Evolutionary conservation across 2,797 vertebrate genomes (phyloP).

Genomic region (Chelon auratus): DNA sequence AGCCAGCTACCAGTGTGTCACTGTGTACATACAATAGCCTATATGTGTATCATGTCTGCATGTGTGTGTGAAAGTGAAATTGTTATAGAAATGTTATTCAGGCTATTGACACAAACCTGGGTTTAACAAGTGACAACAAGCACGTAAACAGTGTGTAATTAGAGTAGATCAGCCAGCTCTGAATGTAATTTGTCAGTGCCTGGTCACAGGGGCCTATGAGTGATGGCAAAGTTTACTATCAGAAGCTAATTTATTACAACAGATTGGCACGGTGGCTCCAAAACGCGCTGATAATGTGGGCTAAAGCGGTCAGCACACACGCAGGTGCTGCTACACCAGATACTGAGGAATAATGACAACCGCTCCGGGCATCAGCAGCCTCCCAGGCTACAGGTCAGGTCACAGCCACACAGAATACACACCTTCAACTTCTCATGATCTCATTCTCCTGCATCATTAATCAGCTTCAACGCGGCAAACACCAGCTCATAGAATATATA

Average conservation of each 20-base stretch:
- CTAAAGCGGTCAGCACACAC: conserved; percentile 7
- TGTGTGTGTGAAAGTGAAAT: conserved; percentile 15
- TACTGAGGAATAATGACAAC: conserved; percentile 30
- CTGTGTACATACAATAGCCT: conserved; percentile 25
- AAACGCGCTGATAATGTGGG: conserved; percentile 29
- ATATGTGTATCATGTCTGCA: conserved; percentile 14
- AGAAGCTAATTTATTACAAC: conserved; percentile 51
- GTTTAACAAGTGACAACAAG: conserved; percentile 50
- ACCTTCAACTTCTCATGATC: conserved; percentile 26
- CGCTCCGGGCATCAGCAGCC: conserved; percentile 46
- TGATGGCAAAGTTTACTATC: conserved; percentile 74
- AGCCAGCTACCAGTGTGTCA: conserved; percentile 9
- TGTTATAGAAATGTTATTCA: conserved; percentile 27
- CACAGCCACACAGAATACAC: conserved; percentile 51
- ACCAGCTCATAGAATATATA: conserved; percentile 12
- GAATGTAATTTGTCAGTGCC: conserved; percentile 53
- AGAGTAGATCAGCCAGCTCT: conserved; percentile 45
- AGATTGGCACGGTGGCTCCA: conserved; percentile 41
- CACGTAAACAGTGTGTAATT: conserved; percentile 47
- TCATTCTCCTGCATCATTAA: conserved; percentile 23
- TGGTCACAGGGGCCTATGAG: conserved; percentile 74
- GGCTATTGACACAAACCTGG: conserved; percentile 42
- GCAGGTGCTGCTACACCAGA: conserved; percentile 46
- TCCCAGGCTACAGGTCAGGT: conserved; percentile 76
- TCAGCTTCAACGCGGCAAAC: conserved; percentile 7